Evolutionary conservation across 2,888 invertebrate genomes (phyloP).

Genomic region (Plemyria rubiginata): DNA sequence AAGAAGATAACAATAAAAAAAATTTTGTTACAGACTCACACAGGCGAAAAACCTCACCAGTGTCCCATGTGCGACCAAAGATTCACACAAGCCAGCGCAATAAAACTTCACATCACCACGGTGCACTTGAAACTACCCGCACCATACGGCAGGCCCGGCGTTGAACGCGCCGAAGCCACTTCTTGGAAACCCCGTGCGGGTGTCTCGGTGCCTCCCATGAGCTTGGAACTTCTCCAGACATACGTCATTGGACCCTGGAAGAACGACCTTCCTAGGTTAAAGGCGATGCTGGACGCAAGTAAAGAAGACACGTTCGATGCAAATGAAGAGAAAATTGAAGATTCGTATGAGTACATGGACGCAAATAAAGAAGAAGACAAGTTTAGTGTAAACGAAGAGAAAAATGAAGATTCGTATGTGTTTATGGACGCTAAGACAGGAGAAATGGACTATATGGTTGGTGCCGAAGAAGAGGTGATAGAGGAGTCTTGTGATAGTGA

Average conservation of each 20-base stretch:
- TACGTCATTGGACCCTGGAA: not conserved
- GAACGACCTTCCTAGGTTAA: not conserved
- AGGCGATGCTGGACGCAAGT: not conserved
- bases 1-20: not conserved
- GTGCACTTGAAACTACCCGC: not conserved
- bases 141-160: not conserved
- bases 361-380: too few relatives aligned
- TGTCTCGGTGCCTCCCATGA: not conserved
- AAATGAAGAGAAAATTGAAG: not conserved
- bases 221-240: not conserved
- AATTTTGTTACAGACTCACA: not conserved
- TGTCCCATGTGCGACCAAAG: not conserved
- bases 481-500: not conserved
- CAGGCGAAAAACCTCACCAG: not conserved
- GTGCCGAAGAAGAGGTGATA: not conserved
- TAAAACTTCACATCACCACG: not conserved
- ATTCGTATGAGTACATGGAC: not conserved
- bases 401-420: not conserved
- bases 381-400: not conserved
- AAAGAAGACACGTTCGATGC: not conserved
- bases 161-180: not conserved
- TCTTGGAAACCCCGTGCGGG: not conserved
- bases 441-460: not conserved
- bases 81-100: not conserved
- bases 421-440: not conserved